Percentiles rank a stretch among this genome's conserved stretches.
phyloP scores from a whole-genome alignment of 2,888 invertebrate genomes.

The Ellobium chinense region DNA sequence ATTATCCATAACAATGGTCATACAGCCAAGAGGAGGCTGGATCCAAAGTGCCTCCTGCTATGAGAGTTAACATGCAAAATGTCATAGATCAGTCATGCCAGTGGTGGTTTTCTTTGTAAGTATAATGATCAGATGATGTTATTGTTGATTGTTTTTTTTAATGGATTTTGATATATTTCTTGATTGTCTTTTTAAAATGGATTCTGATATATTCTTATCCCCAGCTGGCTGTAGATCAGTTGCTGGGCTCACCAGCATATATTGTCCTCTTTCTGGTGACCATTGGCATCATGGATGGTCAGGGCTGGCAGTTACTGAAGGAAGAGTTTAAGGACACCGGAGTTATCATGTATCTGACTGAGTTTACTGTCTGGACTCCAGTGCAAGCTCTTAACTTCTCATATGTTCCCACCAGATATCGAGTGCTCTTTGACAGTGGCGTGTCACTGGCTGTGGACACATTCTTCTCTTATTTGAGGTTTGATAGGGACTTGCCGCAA shows the following conservation, averaged over 20 bases:
- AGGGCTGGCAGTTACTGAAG: constrained; percentile 49
- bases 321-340: constrained; percentile 82
- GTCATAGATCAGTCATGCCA: too few species aligned
- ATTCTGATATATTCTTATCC: too few species aligned
- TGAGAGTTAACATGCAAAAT: too few species aligned
- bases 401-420: constrained; percentile 88
- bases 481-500: constrained; percentile 53
- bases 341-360: constrained; percentile 88
- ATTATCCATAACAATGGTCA: too few species aligned
- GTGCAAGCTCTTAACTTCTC: constrained; percentile 96
- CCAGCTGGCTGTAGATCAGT: constrained; percentile 85
- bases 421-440: constrained; percentile 86
- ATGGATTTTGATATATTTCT: background rate
- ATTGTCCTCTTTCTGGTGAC: constrained; percentile 89
- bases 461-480: constrained; percentile 74
- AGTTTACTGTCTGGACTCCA: constrained; percentile 95
- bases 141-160: background rate
- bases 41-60: too few species aligned
- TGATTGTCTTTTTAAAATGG: background rate
- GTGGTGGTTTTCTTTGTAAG: too few species aligned
- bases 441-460: constrained; percentile 74
- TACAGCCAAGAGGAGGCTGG: too few species aligned
- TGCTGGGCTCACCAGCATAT: constrained; percentile 89
- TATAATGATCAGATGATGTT: too few species aligned
- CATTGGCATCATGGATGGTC: constrained; percentile 85